These are phyloP conservation scores for Drosophila mettleri DNA, from an alignment of 2,888 invertebrate species.

Conservation along the genomic window DNA sequence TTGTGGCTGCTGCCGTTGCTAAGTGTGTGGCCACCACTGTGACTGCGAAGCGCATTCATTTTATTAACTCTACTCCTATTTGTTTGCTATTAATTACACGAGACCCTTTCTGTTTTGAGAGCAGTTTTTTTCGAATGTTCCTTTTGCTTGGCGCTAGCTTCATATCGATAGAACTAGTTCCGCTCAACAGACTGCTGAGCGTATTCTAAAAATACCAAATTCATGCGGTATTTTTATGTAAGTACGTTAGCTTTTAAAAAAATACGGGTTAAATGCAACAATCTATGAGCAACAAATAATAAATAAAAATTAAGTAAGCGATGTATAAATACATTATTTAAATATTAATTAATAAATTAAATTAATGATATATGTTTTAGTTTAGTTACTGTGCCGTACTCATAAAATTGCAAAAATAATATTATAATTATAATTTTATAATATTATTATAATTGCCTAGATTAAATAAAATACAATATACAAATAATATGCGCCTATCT, in stretches of 20 bases:
- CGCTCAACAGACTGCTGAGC: neutral
- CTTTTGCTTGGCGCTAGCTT: constrained; percentile 27
- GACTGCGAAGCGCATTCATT: constrained; percentile 43
- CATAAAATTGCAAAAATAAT: no score
- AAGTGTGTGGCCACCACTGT: constrained; percentile 16
- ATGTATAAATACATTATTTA: no score
- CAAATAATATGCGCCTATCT: no score
- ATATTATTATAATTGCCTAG: no score
- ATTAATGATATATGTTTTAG: no score
- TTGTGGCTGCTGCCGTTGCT: neutral
- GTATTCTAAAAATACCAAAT: neutral
- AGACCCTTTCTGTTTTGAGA: neutral
- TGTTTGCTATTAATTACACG: constrained; percentile 1
- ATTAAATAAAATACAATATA: no score
- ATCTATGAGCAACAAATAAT: neutral
- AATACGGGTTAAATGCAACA: neutral
- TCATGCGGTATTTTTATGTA: neutral
- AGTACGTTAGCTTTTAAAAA: neutral
- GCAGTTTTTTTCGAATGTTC: constrained; percentile 47
- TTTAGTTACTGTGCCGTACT: no score
- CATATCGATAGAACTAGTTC: constrained; percentile 35
- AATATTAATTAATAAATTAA: no score
- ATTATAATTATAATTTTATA: no score
- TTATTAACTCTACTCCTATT: neutral
- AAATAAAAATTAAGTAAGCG: neutral